Conservation (phyloP, 2,888 invertebrate species). For the Drosophila multiciliata region DNA sequence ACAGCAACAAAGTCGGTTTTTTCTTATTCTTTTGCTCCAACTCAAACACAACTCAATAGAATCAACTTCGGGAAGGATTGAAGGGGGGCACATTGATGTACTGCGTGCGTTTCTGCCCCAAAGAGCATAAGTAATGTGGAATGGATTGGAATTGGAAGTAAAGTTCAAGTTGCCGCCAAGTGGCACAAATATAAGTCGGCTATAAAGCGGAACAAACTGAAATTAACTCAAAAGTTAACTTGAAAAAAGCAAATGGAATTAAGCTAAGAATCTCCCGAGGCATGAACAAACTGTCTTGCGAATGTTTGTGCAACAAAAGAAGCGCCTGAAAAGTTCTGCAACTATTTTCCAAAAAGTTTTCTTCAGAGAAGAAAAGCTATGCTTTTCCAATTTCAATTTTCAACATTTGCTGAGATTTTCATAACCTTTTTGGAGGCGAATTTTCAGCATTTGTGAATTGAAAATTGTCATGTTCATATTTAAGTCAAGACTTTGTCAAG, state of each 20-base stretch:
- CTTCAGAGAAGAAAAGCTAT: not conserved
- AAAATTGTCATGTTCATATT: slow-evolving; percentile 10
- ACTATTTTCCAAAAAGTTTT: not conserved
- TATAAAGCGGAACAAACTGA: slow-evolving; percentile 34
- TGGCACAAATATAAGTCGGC: slow-evolving; percentile 42
- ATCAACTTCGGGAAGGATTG: not conserved
- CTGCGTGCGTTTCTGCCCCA: slow-evolving; percentile 6
- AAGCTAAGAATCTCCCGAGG: slow-evolving; percentile 7
- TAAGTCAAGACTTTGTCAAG: slow-evolving; percentile 23
- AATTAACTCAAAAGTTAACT: slow-evolving; percentile 18
- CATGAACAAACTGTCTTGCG: not conserved
- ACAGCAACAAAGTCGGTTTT: slow-evolving; percentile 34
- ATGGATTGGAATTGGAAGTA: slow-evolving; percentile 11
- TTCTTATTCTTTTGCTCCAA: slow-evolving; percentile 4
- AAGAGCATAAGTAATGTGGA: slow-evolving; percentile 46
- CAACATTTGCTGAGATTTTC: not conserved
- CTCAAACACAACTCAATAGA: slow-evolving; percentile 44
- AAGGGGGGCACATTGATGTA: slow-evolving; percentile 29
- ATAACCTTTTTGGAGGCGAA: no score
- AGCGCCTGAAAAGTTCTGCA: not conserved
- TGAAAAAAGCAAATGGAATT: slow-evolving; percentile 15
- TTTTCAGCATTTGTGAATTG: slow-evolving; percentile 7
- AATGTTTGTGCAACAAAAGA: not conserved
- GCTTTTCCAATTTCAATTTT: not conserved
- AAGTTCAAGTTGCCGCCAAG: slow-evolving; percentile 39